Evolutionary conservation across 2,113 vertebrate genomes (phyloP).

Genomic region (Nycticryphes semicollaris): DNA sequence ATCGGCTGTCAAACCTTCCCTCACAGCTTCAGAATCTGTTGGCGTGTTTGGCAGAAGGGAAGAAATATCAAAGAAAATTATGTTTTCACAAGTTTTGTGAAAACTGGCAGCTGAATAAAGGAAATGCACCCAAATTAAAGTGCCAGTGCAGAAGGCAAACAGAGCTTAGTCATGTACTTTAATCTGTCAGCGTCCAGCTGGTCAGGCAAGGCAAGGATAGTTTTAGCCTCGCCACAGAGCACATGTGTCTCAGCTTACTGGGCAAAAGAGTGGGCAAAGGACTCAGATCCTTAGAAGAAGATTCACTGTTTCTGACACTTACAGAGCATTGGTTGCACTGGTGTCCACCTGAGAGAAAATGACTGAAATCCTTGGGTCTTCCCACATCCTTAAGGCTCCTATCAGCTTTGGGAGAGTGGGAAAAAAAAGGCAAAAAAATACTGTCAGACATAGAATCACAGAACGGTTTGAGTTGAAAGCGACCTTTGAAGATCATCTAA

Average conservation of each 20-base stretch:
- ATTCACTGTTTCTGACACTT: background rate
- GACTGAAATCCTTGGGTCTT: background rate
- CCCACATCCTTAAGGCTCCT: background rate
- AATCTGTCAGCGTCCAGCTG: background rate
- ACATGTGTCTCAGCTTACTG: background rate
- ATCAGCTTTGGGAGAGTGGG: background rate
- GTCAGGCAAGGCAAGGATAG: background rate
- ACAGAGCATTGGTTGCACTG: background rate
- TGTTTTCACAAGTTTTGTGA: background rate
- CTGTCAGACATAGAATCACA: background rate
- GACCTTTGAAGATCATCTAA: background rate
- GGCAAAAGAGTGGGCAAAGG: background rate
- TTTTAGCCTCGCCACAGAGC: background rate
- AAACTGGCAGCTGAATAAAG: slow-evolving; percentile 28
- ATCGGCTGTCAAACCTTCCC: background rate
- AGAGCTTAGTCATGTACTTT: background rate
- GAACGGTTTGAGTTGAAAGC: background rate
- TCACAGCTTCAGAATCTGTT: background rate
- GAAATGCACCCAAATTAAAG: background rate
- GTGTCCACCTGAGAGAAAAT: background rate
- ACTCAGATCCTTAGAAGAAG: background rate
- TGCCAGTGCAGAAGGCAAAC: background rate
- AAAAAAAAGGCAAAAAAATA: background rate
- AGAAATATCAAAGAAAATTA: background rate
- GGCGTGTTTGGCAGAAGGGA: background rate